Evolutionary conservation across 2,113 vertebrate species (phyloP).

Genomic region (Furnarius figulus): DNA sequence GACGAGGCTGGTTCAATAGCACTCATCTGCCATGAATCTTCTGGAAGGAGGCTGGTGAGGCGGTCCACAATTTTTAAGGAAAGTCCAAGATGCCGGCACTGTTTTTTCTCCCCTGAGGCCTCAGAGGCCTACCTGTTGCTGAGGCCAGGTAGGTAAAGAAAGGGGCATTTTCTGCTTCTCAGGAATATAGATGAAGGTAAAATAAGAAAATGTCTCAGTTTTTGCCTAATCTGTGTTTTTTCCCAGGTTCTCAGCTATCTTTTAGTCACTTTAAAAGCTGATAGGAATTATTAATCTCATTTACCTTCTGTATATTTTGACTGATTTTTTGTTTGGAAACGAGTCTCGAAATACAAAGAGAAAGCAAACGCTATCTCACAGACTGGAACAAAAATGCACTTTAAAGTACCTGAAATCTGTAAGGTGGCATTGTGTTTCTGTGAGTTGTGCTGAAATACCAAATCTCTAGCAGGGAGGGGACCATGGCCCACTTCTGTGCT

Average conservation of each 20-base stretch:
- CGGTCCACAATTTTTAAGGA: not conserved
- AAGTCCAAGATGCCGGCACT: not conserved
- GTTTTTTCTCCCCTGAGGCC: not conserved
- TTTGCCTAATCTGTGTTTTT: not conserved
- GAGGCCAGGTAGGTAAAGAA: not conserved
- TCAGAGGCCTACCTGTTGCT: not conserved
- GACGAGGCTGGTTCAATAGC: not conserved
- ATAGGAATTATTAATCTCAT: constrained; percentile 26
- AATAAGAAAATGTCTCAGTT: constrained; percentile 3
- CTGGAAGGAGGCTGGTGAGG: not conserved
- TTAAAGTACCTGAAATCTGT: not conserved
- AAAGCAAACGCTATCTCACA: not conserved
- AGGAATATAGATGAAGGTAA: not conserved
- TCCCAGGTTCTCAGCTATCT: not conserved
- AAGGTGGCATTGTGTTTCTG: not conserved
- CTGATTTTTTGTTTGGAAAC: constrained; percentile 7
- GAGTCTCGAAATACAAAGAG: not conserved
- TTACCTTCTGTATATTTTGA: constrained; percentile 7
- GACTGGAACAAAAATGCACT: not conserved
- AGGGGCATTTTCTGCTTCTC: not conserved
- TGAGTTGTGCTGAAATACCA: not conserved
- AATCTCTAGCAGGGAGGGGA: not conserved
- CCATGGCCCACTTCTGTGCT: not conserved
- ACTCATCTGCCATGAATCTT: not conserved
- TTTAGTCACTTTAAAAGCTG: constrained; percentile 7